phyloP scores from a whole-genome alignment of 2,113 vertebrate genomes.

The Oncorhynchus nerka region DNA sequence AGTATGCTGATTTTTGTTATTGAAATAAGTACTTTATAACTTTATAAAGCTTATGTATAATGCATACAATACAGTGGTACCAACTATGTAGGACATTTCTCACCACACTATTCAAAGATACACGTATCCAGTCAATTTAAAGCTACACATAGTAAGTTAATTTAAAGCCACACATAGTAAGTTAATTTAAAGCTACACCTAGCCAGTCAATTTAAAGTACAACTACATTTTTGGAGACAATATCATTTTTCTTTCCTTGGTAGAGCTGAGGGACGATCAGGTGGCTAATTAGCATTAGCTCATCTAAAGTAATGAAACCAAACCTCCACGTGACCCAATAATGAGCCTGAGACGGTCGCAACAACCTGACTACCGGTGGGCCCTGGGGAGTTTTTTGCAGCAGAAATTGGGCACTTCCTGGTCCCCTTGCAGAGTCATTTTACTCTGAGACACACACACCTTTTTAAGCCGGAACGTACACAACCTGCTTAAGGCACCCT shows the following conservation, averaged over 20 bases:
- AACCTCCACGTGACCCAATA: slow-evolving; percentile 82
- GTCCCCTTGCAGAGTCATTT: not conserved
- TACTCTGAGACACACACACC: slow-evolving; percentile 3
- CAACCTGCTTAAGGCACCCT: not conserved
- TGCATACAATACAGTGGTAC: no score
- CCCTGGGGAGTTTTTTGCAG: slow-evolving; percentile 10
- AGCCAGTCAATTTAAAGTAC: not conserved
- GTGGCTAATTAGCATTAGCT: slow-evolving; percentile 84
- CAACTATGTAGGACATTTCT: no score
- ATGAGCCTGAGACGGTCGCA: slow-evolving; percentile 76
- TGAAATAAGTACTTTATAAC: not conserved
- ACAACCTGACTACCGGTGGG: slow-evolving; percentile 29
- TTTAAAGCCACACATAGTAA: no score
- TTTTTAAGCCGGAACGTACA: not conserved
- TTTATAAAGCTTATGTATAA: not conserved
- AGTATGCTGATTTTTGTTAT: not conserved
- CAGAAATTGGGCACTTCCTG: no score
- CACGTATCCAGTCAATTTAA: no score
- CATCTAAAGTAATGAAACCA: slow-evolving; percentile 85
- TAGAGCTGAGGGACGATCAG: slow-evolving; percentile 38
- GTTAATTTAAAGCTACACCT: not conserved
- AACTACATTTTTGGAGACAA: slow-evolving; percentile 12
- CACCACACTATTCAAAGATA: not conserved
- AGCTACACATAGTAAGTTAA: no score
- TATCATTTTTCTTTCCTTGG: not conserved